Conservation (phyloP, 2,888 invertebrate species). For the Aradus depressus region DNA sequence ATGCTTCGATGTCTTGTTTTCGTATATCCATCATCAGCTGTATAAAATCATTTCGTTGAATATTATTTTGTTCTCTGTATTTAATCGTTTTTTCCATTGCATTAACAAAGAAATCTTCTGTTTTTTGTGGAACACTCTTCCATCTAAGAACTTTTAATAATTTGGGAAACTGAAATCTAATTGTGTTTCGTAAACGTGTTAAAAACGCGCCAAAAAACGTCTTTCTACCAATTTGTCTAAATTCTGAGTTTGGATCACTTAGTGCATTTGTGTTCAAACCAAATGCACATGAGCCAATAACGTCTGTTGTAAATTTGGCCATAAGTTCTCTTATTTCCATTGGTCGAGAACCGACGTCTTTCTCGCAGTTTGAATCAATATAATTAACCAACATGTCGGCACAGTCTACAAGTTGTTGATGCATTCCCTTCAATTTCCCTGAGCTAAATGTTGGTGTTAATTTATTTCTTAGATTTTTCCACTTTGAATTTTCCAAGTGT, state of each 20-base stretch:
- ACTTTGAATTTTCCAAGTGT: too few relatives aligned
- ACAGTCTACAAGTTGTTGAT: conserved; percentile 32
- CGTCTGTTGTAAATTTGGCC: conserved; percentile 33
- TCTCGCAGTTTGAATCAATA: conserved; percentile 23
- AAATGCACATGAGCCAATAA: conserved; percentile 42
- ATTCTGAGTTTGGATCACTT: conserved; percentile 33
- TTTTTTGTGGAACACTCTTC: conserved; percentile 6
- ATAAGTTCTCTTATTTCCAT: not conserved
- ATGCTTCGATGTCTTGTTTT: conserved; percentile 13
- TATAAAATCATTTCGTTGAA: conserved; percentile 26
- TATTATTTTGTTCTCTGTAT: conserved; percentile 21
- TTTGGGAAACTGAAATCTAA: not conserved
- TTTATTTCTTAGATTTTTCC: conserved; percentile 36
- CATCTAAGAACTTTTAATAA: not conserved
- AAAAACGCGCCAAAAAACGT: conserved; percentile 30
- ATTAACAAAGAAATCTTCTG: conserved; percentile 16
- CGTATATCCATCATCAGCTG: conserved; percentile 22
- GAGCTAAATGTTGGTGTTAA: conserved; percentile 39
- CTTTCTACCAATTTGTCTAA: conserved; percentile 9
- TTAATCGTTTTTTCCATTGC: conserved; percentile 20
- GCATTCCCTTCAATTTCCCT: conserved; percentile 37
- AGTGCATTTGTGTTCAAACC: conserved; percentile 40
- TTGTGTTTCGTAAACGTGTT: conserved; percentile 13
- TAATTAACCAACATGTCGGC: conserved; percentile 30
- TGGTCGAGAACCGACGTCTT: conserved; percentile 7